These are phyloP conservation scores for Discoglossus pictus DNA, from an alignment of 2,797 vertebrate genomes.

Conservation along the genomic window DNA sequence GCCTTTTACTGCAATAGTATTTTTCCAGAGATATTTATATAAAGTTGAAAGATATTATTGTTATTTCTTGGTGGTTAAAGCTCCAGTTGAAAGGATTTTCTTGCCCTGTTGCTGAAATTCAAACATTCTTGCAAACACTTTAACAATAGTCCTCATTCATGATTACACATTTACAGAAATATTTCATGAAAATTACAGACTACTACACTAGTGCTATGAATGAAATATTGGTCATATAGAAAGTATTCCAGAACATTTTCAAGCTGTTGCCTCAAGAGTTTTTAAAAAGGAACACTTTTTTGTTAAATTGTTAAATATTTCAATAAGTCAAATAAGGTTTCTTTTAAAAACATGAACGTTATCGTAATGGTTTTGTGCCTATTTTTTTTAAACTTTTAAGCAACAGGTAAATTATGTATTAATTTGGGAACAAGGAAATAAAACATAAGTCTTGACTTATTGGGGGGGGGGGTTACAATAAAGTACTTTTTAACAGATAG, in stretches of 20 bases:
- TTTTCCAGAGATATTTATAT: constrained; percentile 74
- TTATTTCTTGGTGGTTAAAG: constrained; percentile 71
- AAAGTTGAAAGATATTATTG: constrained; percentile 70
- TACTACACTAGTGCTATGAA: constrained; percentile 70
- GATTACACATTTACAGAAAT: constrained; percentile 65
- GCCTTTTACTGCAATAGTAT: constrained; percentile 63
- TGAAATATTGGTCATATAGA: constrained; percentile 71
- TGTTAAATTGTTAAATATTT: constrained; percentile 70
- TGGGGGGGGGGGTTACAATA: no score
- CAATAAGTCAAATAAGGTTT: constrained; percentile 65
- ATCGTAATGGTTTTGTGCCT: constrained; percentile 61
- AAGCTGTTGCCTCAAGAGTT: constrained; percentile 70
- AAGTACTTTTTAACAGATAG: no score
- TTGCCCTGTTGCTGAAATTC: constrained; percentile 61
- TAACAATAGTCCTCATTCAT: constrained; percentile 73
- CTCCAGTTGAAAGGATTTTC: constrained; percentile 69
- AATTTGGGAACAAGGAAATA: no score
- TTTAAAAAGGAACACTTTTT: constrained; percentile 66
- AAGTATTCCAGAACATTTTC: constrained; percentile 71
- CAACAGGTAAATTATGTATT: no score
- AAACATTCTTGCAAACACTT: constrained; percentile 69
- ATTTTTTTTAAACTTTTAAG: no score
- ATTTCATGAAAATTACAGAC: constrained; percentile 71
- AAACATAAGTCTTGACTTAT: no score
- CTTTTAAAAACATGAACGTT: constrained; percentile 66